phyloP scores from a whole-genome alignment of 2,888 invertebrate species.

The Lasioglossum leucozonium region DNA sequence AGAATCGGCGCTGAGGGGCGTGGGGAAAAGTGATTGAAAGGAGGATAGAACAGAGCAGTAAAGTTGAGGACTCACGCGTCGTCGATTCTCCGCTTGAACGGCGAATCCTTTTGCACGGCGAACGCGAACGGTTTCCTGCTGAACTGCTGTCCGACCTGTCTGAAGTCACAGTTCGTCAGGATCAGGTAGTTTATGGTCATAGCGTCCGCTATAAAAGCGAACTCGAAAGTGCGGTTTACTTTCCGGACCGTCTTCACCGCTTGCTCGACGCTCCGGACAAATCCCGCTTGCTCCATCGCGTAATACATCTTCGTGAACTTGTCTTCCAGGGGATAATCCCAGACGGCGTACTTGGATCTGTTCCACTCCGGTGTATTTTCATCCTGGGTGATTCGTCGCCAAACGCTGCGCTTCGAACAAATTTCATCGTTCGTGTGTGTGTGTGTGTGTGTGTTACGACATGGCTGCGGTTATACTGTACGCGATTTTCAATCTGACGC shows the following conservation, averaged over 20 bases:
- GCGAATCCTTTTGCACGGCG: slow-evolving; percentile 96
- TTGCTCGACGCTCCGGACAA: slow-evolving; percentile 92
- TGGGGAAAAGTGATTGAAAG: neutral
- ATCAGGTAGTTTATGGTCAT: slow-evolving; percentile 93
- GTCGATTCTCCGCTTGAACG: slow-evolving; percentile 95
- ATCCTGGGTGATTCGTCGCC: slow-evolving; percentile 98
- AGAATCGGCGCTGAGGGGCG: neutral
- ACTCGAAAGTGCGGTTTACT: slow-evolving; percentile 91
- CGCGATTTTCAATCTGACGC: too few species aligned
- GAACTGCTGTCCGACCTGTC: slow-evolving; percentile 97
- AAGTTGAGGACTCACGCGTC: slow-evolving; percentile 90
- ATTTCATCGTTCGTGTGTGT: neutral
- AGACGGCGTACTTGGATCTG: slow-evolving; percentile 95
- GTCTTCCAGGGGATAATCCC: slow-evolving; percentile 98
- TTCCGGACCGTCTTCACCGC: slow-evolving; percentile 90
- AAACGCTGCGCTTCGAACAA: slow-evolving; percentile 86
- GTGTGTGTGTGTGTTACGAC: neutral
- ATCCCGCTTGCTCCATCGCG: slow-evolving; percentile 92
- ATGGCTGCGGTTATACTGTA: too few species aligned
- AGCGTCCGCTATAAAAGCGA: slow-evolving; percentile 96
- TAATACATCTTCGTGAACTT: slow-evolving; percentile 99
- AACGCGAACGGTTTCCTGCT: slow-evolving; percentile 97
- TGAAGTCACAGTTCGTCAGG: slow-evolving; percentile 93
- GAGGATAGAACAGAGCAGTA: neutral
- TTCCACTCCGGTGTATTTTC: slow-evolving; percentile 94